These are phyloP conservation scores for Gastrophryne carolinensis DNA, from an alignment of 2,797 vertebrate genomes.

Conservation along the genomic window DNA sequence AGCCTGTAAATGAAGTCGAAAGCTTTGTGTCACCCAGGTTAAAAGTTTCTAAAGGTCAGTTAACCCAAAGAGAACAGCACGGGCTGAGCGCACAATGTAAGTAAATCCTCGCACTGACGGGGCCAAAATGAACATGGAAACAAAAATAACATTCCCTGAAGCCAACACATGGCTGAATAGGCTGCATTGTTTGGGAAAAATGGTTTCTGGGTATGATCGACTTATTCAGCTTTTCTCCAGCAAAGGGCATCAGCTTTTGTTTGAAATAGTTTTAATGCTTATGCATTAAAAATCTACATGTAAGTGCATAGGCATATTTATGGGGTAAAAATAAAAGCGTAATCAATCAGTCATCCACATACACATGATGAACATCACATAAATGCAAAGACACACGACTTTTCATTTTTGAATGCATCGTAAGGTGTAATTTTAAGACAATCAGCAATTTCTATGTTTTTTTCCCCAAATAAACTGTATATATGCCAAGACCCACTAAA, in stretches of 20 bases:
- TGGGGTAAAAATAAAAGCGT: background rate
- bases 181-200: conserved; percentile 31
- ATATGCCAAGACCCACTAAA: background rate
- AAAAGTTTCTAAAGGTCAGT: background rate
- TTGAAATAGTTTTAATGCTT: background rate
- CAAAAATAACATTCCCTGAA: conserved; percentile 15
- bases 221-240: conserved; percentile 16
- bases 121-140: background rate
- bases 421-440: too few species aligned
- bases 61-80: background rate
- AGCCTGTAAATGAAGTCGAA: too few species aligned
- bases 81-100: background rate
- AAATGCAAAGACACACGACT: background rate
- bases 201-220: background rate
- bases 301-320: too few species aligned
- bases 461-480: too few species aligned
- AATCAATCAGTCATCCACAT: background rate
- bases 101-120: background rate
- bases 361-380: background rate
- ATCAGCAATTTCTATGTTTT: too few species aligned
- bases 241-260: conserved; percentile 39
- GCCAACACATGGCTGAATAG: conserved; percentile 33
- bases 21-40: too few species aligned
- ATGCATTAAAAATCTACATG: too few species aligned
- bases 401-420: background rate